phyloP scores from a whole-genome alignment of 2,888 invertebrate species.

The Siphlonurus alternatus region DNA sequence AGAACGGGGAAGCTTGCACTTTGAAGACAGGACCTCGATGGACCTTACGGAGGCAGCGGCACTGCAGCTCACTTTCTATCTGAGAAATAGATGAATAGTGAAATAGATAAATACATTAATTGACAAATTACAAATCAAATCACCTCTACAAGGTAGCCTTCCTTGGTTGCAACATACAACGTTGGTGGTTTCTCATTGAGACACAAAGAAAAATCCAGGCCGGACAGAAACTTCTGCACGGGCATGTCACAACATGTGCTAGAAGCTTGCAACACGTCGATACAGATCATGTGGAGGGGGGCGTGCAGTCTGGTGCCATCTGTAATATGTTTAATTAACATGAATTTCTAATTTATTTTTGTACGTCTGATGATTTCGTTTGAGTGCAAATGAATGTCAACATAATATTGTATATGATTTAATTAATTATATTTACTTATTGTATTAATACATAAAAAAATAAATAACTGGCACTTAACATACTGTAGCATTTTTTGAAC shows the following conservation, averaged over 20 bases:
- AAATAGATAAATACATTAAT: not conserved
- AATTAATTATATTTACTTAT: no score
- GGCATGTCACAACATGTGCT: not conserved
- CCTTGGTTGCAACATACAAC: not conserved
- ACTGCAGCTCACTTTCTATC: not conserved
- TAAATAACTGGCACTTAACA: no score
- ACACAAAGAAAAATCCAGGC: not conserved
- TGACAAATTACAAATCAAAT: not conserved
- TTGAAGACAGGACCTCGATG: conserved; percentile 61
- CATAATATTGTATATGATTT: no score
- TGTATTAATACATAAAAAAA: no score
- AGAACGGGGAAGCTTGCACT: conserved; percentile 56
- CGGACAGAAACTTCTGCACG: not conserved
- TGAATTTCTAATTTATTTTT: no score
- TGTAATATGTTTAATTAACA: not conserved
- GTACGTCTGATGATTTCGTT: no score
- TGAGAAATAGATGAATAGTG: not conserved
- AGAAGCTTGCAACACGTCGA: not conserved
- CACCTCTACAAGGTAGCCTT: not conserved
- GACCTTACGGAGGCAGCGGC: conserved; percentile 33
- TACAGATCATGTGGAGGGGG: not conserved
- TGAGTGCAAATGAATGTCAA: no score
- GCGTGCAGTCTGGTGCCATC: not conserved
- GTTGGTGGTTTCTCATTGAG: not conserved
- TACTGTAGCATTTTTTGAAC: no score